Evolutionary conservation across 2,113 vertebrate genomes (phyloP).

Genomic region (Synodontis membranacea): DNA sequence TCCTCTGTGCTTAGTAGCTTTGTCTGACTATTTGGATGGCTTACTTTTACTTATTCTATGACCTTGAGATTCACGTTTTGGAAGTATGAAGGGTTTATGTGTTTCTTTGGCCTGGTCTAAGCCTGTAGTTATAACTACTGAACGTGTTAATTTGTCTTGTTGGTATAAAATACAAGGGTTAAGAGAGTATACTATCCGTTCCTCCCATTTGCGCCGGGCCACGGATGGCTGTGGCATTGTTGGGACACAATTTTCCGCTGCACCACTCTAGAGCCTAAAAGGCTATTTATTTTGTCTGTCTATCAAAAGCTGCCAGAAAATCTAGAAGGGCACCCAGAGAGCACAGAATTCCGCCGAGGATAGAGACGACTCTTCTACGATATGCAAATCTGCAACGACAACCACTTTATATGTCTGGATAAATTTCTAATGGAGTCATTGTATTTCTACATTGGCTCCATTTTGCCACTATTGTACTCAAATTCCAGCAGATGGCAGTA

Average conservation of each 20-base stretch:
- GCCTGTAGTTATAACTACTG: neutral
- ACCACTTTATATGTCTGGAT: too few species aligned
- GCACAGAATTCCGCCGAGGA: too few species aligned
- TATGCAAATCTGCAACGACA: too few species aligned
- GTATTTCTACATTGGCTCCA: too few species aligned
- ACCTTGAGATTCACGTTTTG: neutral
- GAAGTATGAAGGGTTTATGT: neutral
- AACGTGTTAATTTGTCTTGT: neutral
- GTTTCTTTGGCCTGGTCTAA: neutral
- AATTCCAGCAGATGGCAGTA: too few species aligned
- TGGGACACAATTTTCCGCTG: neutral
- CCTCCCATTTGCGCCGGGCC: neutral
- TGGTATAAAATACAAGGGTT: neutral
- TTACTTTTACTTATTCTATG: too few species aligned
- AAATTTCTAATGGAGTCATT: too few species aligned
- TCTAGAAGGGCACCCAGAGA: too few species aligned
- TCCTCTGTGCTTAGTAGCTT: too few species aligned
- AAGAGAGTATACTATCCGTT: neutral
- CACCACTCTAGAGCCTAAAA: neutral
- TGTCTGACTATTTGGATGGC: too few species aligned
- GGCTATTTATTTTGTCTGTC: neutral
- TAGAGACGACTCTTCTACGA: too few species aligned
- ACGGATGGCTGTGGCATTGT: neutral
- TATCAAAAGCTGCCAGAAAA: neutral
- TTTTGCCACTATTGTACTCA: too few species aligned